Base-by-base conservation (phyloP, 2,113 vertebrate species). In the Onychostruthus taczanowskii region DNA sequence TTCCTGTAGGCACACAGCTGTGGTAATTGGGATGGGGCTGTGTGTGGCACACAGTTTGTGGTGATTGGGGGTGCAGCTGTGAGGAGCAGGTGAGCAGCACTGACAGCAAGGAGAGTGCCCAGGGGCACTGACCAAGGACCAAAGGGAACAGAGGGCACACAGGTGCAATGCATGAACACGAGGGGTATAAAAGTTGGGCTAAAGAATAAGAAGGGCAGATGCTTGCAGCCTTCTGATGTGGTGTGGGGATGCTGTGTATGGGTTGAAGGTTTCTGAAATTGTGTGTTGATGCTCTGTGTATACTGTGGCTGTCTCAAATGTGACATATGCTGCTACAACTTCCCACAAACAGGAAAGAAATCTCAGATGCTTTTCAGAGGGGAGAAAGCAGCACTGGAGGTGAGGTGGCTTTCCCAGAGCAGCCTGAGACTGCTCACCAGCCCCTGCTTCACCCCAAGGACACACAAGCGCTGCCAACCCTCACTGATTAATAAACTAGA, bases 391-490 rank as follows among this genome's bases (percentile, higher is more conserved):
- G 70, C 1, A 2, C 82, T 43, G 39, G 7, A 67, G 52, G 41
- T 39, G 62, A 91, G 43, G 47, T 14, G 47, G 23, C 39, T 59
- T 59, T 50, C 56, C 61, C 26, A 21, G 52, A 9, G 37, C 55
- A 66, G 59, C 33, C 44, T 13, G 10, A 64, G 72, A 39, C 64
- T 1, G 24, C 28, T 12, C 1, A 8, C 15, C 77, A 58, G 33
- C 30, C 35, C 66, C 53, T 52, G 74, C 78, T 46, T 31, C 79
- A 31, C 9, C 58, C 63, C 5, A 12, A 28, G 44, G 69, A 68
- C 26, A 24, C 19, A 0, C 4, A 17, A 37, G 63, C 0, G 0
- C 37, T 19, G 39, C 23, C 1, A 20, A 23, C 83, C 63, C 72
- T 53, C 24, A 26, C 43, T 62, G 58, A 76, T 16, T 20, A 18